Conservation (phyloP, 2,113 vertebrate species). For the Salvelinus alpinus region DNA sequence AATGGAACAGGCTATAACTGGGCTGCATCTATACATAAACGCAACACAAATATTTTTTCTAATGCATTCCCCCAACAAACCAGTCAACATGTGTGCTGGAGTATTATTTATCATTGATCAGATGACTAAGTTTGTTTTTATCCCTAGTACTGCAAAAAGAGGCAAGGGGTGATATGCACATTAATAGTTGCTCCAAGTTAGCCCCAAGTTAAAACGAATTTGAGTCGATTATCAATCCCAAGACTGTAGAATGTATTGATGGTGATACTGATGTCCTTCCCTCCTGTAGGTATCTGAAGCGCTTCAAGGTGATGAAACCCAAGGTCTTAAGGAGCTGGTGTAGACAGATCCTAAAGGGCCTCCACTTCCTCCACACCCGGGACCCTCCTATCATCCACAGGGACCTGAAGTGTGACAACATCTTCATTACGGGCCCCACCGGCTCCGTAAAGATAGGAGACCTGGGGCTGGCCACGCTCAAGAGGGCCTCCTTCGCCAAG, state of each 20-base stretch:
- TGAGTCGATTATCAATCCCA: too few relatives aligned
- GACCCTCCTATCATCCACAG: conserved; percentile 94
- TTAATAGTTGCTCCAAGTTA: too few relatives aligned
- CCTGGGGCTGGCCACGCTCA: conserved; percentile 72
- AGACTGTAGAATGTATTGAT: too few relatives aligned
- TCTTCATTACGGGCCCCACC: conserved; percentile 87
- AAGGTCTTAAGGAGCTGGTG: conserved; percentile 95
- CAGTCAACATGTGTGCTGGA: too few relatives aligned
- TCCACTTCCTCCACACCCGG: conserved; percentile 91
- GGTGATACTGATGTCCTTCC: background rate
- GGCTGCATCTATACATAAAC: too few relatives aligned
- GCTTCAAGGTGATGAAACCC: conserved; percentile 96
- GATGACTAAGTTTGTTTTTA: too few relatives aligned
- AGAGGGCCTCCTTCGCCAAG: conserved; percentile 81
- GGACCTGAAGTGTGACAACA: conserved; percentile 96
- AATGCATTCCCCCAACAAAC: too few relatives aligned
- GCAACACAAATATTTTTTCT: background rate
- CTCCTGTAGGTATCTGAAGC: conserved; percentile 84
- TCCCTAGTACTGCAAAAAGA: too few relatives aligned
- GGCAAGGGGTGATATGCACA: too few relatives aligned
- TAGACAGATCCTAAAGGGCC: conserved; percentile 92
- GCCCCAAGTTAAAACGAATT: too few relatives aligned
- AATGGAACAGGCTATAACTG: background rate
- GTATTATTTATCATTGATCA: too few relatives aligned
- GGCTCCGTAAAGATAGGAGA: conserved; percentile 75